Evolutionary conservation across 2,113 vertebrate genomes (phyloP).

Genomic region (Paralichthys olivaceus): DNA sequence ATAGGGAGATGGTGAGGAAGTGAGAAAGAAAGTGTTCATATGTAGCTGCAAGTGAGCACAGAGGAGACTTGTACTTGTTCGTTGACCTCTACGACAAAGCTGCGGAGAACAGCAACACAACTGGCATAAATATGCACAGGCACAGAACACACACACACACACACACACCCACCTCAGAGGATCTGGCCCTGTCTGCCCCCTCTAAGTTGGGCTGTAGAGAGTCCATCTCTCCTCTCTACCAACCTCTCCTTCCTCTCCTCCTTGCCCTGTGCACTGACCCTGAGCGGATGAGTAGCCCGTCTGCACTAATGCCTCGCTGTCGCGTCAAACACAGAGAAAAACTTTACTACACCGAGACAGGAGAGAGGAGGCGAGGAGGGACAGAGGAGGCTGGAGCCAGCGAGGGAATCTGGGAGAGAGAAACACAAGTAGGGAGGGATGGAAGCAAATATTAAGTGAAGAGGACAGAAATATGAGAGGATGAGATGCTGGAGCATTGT

Average conservation of each 20-base stretch:
- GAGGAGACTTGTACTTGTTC: slow-evolving; percentile 71
- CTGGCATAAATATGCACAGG: slow-evolving; percentile 73
- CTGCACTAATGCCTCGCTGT: slow-evolving; percentile 82
- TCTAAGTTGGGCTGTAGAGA: slow-evolving; percentile 76
- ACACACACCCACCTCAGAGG: slow-evolving; percentile 69
- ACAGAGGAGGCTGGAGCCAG: slow-evolving; percentile 54
- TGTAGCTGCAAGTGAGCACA: slow-evolving; percentile 61
- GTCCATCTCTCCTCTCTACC: slow-evolving; percentile 67
- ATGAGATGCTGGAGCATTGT: neutral
- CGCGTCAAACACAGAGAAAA: slow-evolving; percentile 79
- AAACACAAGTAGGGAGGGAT: slow-evolving; percentile 31
- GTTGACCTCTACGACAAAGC: slow-evolving; percentile 77
- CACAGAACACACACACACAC: slow-evolving; percentile 40
- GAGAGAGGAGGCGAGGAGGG: slow-evolving; percentile 68
- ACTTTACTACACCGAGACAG: slow-evolving; percentile 77
- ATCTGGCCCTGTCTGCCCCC: slow-evolving; percentile 80
- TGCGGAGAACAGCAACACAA: slow-evolving; percentile 75
- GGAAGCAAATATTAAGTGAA: slow-evolving; percentile 31
- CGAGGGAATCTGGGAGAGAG: slow-evolving; percentile 25
- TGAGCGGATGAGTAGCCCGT: slow-evolving; percentile 82
- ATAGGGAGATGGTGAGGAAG: slow-evolving; percentile 44
- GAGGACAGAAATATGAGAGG: slow-evolving; percentile 32
- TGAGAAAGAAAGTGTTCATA: slow-evolving; percentile 42
- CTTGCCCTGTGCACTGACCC: slow-evolving; percentile 84
- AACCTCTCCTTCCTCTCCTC: slow-evolving; percentile 65